Base-by-base conservation (phyloP, 1,140 invertebrate species). In the Philaenus spumarius region DNA sequence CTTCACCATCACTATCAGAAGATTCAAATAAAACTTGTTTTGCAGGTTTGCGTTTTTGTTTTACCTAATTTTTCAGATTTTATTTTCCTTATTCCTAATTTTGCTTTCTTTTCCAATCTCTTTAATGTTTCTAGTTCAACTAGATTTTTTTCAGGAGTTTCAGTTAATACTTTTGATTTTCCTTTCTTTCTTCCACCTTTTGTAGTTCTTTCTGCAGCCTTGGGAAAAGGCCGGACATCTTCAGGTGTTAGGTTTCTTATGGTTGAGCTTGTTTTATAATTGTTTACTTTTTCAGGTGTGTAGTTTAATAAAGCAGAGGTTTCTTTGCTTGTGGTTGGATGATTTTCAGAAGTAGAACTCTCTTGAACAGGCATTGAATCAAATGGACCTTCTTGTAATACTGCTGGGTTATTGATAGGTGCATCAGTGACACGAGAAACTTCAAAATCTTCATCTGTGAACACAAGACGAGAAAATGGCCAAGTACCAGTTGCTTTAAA, bases 381-480 rank as follows among this genome's bases (percentile, higher is more conserved):
- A n/a, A n/a, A n/a, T n/a, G n/a, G n/a, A n/a, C n/a, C n/a, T n/a
- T n/a, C n/a, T n/a, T n/a, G n/a, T n/a, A n/a, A n/a, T n/a, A n/a
- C n/a, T n/a, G n/a, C 12, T 46, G 43, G 2, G n/a, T 12, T 2
- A 20, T 19, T 46, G 43, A 23, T 12, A 17, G 14, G n/a, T 20
- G 3, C 23, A 46, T 37, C 30, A 19, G 11, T 46, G 43, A 46
- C 23, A 46, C 14, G 19, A 17, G 9, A 22, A 11, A 23, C 19
- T 23, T 22, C 19, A 46, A 46, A 46, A 46, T 46, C 43, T 22
- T 46, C 43, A 46, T 46, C 43, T 15, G 43, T 46, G 11, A 51
- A 51, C 11, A 34, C 30, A 23, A 26, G 17, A 11, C 30, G 19
- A 11, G 19, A 17, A 26, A 51, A 51, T 14, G 48, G 48, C 7